phyloP scores from a whole-genome alignment of 1,140 invertebrate genomes.

The Nymphalis io region DNA sequence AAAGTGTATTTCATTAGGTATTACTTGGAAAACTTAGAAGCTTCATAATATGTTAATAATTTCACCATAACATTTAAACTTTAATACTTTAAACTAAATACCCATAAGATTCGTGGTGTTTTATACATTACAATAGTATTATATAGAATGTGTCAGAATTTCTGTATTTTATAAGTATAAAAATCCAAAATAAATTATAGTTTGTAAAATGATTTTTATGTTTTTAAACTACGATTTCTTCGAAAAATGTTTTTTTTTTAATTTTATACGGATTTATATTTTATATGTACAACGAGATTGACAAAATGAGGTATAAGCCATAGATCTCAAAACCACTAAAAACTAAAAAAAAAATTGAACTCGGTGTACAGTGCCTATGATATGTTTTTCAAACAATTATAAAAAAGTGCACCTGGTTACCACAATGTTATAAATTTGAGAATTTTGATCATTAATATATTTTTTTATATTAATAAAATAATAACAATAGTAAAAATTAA shows the following conservation, averaged over 20 bases:
- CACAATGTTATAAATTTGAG: constrained; percentile 21
- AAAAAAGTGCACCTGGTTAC: constrained; percentile 29
- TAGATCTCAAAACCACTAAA: constrained; percentile 16
- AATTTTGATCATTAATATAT: constrained; percentile 28
- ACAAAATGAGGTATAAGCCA: constrained; percentile 6
- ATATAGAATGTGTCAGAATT: neutral
- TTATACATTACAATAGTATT: neutral
- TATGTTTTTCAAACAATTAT: constrained; percentile 29
- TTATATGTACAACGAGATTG: constrained; percentile 1
- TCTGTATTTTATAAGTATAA: constrained; percentile 1
- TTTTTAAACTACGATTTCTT: neutral
- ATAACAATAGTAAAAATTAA: constrained; percentile 3
- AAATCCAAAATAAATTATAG: constrained; percentile 16
- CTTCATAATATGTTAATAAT: neutral
- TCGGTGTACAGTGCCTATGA: constrained; percentile 24
- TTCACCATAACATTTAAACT: neutral
- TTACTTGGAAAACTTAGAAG: neutral
- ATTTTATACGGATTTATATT: neutral
- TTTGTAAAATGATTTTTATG: neutral
- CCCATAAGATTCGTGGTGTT: neutral
- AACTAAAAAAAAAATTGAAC: constrained; percentile 8
- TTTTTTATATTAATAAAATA: constrained; percentile 26
- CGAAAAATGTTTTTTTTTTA: neutral
- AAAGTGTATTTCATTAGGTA: neutral
- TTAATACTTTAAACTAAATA: constrained; percentile 5